These are phyloP conservation scores for Aplochiton taeniatus DNA, from an alignment of 2,797 vertebrate species.

Conservation along the genomic window DNA sequence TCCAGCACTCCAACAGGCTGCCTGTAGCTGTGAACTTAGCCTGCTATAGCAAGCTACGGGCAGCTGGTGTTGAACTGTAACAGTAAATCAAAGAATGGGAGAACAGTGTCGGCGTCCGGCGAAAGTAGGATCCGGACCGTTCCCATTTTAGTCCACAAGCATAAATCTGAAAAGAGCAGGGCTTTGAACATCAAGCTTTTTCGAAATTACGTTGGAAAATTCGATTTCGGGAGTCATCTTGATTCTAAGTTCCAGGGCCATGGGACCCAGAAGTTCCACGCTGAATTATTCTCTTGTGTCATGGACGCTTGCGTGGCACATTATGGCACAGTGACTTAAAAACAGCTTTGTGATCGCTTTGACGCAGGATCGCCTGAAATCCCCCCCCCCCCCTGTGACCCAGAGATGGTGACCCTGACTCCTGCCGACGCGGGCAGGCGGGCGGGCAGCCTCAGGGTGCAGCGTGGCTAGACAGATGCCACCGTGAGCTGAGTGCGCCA, in stretches of 20 bases:
- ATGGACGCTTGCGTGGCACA: not conserved
- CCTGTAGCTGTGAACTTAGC: not conserved
- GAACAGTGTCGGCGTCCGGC: too few relatives aligned
- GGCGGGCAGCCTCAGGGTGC: constrained; percentile 32
- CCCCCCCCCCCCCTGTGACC: constrained; percentile 46
- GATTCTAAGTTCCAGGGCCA: too few relatives aligned
- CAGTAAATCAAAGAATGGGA: too few relatives aligned
- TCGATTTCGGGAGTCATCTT: too few relatives aligned
- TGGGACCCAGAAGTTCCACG: too few relatives aligned
- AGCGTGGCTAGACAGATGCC: constrained; percentile 65
- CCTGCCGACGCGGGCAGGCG: constrained; percentile 53
- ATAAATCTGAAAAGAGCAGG: too few relatives aligned
- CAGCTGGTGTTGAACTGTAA: not conserved
- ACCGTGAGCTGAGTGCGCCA: constrained; percentile 33
- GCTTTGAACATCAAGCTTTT: too few relatives aligned
- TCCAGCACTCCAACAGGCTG: constrained; percentile 8
- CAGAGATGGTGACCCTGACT: constrained; percentile 51
- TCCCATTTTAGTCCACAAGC: too few relatives aligned
- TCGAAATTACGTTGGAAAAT: too few relatives aligned
- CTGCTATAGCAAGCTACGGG: not conserved
- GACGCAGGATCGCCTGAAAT: constrained; percentile 55
- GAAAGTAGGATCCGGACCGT: too few relatives aligned
- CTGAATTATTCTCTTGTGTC: too few relatives aligned
- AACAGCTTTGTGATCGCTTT: constrained; percentile 51
- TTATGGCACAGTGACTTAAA: constrained; percentile 32